Percentiles rank a stretch among this genome's conserved stretches.
Conservation (phyloP, 2,113 vertebrate genomes). For the Hypanus sabinus region DNA sequence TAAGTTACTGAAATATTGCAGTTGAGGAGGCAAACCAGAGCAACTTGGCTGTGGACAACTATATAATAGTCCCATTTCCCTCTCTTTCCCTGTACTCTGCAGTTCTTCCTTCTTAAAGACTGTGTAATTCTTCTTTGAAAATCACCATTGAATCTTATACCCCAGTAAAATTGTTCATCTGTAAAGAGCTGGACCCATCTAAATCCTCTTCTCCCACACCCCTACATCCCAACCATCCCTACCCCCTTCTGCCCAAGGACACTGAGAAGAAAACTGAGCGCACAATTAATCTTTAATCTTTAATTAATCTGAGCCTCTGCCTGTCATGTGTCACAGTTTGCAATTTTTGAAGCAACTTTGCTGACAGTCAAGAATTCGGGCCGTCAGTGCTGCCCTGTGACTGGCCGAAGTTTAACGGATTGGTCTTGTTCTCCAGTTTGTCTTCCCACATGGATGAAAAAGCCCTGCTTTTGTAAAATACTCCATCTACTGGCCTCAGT, state of each 20-base stretch:
- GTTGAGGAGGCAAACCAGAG: neutral
- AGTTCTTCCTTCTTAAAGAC: neutral
- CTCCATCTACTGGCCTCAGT: conserved; percentile 15
- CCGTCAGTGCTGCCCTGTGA: no score
- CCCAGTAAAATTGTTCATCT: neutral
- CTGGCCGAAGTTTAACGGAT: neutral
- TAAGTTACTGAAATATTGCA: neutral
- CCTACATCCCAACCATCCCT: neutral
- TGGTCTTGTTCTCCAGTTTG: neutral
- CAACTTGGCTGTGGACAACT: neutral
- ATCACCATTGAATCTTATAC: neutral
- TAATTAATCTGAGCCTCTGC: neutral
- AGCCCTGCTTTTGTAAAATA: neutral
- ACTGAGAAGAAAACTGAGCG: neutral
- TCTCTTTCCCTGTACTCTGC: neutral
- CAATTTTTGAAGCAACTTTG: neutral
- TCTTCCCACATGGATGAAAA: neutral
- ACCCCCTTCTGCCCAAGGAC: no score
- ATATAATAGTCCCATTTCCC: neutral
- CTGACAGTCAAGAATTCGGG: neutral
- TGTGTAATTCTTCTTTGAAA: neutral
- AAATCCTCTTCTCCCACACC: neutral
- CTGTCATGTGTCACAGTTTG: neutral
- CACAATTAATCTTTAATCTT: neutral
- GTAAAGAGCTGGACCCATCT: neutral